Conservation (phyloP, 2,113 vertebrate species). For the Toxotes jaculatrix region DNA sequence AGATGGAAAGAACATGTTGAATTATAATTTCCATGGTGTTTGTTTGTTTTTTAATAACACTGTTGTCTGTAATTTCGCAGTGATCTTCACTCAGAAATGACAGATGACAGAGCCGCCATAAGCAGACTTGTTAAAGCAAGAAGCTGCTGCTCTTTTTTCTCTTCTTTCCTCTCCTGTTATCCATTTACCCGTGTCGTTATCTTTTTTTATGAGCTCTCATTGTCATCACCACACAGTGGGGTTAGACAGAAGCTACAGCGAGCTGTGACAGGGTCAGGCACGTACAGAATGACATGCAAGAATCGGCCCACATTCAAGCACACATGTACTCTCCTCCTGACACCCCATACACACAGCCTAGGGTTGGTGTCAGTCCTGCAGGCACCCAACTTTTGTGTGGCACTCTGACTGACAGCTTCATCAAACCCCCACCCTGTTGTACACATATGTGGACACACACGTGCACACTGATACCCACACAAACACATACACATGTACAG, state of each 20-base stretch:
- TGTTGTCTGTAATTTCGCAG: conserved; percentile 4
- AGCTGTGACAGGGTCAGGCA: conserved; percentile 68
- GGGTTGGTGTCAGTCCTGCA: conserved; percentile 53
- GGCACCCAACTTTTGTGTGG: conserved; percentile 59
- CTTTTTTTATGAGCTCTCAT: conserved; percentile 42
- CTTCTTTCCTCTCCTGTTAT: conserved; percentile 2
- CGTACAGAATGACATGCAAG: conserved; percentile 5
- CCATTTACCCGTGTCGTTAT: conserved; percentile 21
- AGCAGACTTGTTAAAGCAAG: conserved; percentile 18
- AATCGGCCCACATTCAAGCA: conserved; percentile 24
- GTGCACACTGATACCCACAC: conserved; percentile 17
- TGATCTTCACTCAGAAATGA: conserved; percentile 4
- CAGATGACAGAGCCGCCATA: conserved; percentile 7
- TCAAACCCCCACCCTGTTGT: conserved; percentile 83
- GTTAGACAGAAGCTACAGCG: conserved; percentile 65
- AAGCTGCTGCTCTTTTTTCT: neutral
- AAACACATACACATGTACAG: conserved; percentile 56
- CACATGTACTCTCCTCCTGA: neutral
- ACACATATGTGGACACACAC: conserved; percentile 39
- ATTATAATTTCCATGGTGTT: conserved; percentile 31
- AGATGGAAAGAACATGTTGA: conserved; percentile 38
- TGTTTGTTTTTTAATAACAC: conserved; percentile 23
- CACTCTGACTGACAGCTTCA: conserved; percentile 88
- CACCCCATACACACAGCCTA: conserved; percentile 4
- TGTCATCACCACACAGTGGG: conserved; percentile 44